These are phyloP conservation scores for Amiota mariae DNA, from an alignment of 2,888 invertebrate species.

Conservation along the genomic window DNA sequence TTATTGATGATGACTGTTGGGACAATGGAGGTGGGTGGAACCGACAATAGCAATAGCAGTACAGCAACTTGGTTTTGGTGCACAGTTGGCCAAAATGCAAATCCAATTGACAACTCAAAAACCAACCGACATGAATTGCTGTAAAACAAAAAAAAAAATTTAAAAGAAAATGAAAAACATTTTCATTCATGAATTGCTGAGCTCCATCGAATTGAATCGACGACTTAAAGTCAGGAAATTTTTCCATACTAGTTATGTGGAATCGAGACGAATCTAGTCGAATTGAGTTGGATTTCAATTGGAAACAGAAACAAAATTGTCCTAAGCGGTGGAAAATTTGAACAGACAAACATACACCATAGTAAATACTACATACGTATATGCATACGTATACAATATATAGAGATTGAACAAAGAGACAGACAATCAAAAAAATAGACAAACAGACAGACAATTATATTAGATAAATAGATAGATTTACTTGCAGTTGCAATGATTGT, in stretches of 20 bases:
- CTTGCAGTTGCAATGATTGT: not conserved
- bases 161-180: not conserved
- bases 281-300: conserved; percentile 1
- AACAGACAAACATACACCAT: not conserved
- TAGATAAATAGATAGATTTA: not conserved
- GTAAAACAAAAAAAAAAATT: conserved; percentile 9
- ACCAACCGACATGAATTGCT: conserved; percentile 8
- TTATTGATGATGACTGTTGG: conserved; percentile 1
- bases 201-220: not conserved
- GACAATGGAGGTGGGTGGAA: not conserved
- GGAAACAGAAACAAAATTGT: conserved; percentile 1
- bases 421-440: not conserved
- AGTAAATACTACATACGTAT: not conserved
- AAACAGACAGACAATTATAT: not conserved
- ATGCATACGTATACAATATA: no score
- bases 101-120: conserved; percentile 47
- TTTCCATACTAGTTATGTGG: no score
- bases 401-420: not conserved
- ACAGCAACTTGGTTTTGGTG: not conserved
- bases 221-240: no score
- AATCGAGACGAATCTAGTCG: not conserved
- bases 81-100: conserved; percentile 54
- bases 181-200: conserved; percentile 24
- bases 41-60: not conserved
- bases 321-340: not conserved